phyloP scores from a whole-genome alignment of 2,888 invertebrate genomes.

The Synergus laeviventris region DNA sequence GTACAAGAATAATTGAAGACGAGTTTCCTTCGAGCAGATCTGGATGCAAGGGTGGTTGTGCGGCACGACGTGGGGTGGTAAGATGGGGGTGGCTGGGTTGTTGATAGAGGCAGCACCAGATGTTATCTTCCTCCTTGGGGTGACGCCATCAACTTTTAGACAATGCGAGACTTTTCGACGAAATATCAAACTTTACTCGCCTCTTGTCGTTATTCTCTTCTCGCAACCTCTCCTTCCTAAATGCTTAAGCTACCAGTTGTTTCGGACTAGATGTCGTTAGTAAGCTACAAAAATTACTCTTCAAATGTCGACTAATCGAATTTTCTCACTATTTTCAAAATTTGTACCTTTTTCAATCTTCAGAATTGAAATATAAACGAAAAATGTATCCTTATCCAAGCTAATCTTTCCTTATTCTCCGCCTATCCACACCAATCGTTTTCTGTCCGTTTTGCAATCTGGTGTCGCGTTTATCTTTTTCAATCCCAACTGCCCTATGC shows the following conservation, averaged over 20 bases:
- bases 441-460: no score
- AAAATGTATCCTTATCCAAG: no score
- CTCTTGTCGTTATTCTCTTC: conserved; percentile 58
- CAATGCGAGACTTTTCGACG: conserved; percentile 73
- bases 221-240: conserved; percentile 7
- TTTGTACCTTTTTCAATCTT: no score
- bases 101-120: conserved; percentile 72
- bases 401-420: no score
- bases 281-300: no score
- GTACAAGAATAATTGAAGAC: conserved; percentile 73
- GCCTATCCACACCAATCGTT: no score
- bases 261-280: conserved; percentile 29
- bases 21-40: conserved; percentile 68
- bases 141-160: conserved; percentile 72
- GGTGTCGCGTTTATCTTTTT: no score
- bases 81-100: conserved; percentile 62
- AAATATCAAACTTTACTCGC: conserved; percentile 69
- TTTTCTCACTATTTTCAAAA: no score
- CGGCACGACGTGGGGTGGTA: conserved; percentile 55
- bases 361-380: no score
- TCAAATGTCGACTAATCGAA: no score
- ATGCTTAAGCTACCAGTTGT: conserved; percentile 21
- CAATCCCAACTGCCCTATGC: no score
- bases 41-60: conserved; percentile 56
- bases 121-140: conserved; percentile 71